Conservation (phyloP, 1,140 invertebrate species). For the Trissolcus basalis region DNA sequence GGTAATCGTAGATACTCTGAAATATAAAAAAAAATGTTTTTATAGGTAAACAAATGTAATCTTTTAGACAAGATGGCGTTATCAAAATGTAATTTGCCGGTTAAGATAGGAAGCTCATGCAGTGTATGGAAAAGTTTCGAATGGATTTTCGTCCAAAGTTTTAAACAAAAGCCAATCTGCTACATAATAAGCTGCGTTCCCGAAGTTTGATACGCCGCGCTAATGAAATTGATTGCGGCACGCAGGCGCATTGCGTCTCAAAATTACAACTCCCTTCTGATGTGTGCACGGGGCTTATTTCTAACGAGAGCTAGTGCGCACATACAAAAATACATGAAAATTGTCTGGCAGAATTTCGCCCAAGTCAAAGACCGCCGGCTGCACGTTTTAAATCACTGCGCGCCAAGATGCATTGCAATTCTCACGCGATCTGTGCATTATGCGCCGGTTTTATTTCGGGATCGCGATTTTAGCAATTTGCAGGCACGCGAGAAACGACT, state of each 20-base stretch:
- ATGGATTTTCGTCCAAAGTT: conserved; percentile 25
- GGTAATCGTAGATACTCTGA: too few species aligned
- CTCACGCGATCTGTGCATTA: conserved; percentile 46
- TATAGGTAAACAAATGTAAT: too few species aligned
- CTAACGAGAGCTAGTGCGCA: conserved; percentile 31
- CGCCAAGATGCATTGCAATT: conserved; percentile 31
- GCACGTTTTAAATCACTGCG: conserved; percentile 26
- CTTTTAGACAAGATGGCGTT: neutral
- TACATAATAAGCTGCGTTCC: conserved; percentile 26
- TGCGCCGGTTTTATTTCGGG: conserved; percentile 21
- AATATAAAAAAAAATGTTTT: too few species aligned
- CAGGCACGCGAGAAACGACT: conserved; percentile 13
- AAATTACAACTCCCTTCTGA: conserved; percentile 29
- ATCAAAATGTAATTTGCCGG: conserved; percentile 13
- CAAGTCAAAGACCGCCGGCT: conserved; percentile 11
- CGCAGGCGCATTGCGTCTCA: conserved; percentile 8
- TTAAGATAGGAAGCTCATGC: conserved; percentile 8
- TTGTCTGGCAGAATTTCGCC: conserved; percentile 9
- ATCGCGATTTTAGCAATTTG: conserved; percentile 15
- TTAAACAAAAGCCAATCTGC: conserved; percentile 35
- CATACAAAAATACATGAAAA: conserved; percentile 43
- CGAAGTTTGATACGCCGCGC: conserved; percentile 48
- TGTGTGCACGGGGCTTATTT: conserved; percentile 17
- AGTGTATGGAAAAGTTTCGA: conserved; percentile 4
- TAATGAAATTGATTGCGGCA: conserved; percentile 47